phyloP scores from a whole-genome alignment of 1,140 invertebrate species.

The Eubasilissa regina region DNA sequence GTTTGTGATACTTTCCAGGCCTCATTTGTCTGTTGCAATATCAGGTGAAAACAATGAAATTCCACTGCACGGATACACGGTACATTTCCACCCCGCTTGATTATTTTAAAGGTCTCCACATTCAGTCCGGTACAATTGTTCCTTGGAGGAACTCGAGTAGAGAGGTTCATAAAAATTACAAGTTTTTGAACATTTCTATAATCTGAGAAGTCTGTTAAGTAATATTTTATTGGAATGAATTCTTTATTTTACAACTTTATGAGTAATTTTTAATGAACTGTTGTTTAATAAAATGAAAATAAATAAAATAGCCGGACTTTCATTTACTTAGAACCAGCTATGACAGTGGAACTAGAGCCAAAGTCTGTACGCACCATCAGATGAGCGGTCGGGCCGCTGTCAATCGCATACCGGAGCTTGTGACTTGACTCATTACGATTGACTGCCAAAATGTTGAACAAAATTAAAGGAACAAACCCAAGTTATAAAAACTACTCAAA shows the following conservation, averaged over 20 bases:
- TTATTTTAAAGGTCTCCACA: background rate
- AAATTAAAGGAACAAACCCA: too few species aligned
- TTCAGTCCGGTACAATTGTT: background rate
- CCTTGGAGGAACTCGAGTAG: background rate
- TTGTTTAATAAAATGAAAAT: constrained; percentile 23
- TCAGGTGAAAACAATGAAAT: too few species aligned
- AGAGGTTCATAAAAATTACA: background rate
- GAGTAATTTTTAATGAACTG: constrained; percentile 16
- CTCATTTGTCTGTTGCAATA: background rate
- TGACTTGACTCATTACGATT: too few species aligned
- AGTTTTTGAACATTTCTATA: background rate
- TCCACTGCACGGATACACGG: too few species aligned
- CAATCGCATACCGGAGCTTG: too few species aligned
- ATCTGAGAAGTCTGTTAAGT: background rate
- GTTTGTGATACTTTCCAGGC: background rate
- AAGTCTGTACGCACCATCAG: too few species aligned
- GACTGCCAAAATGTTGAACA: too few species aligned
- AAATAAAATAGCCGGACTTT: background rate
- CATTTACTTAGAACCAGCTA: background rate
- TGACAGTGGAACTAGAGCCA: too few species aligned
- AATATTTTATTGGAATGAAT: constrained; percentile 12
- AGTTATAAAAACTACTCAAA: too few species aligned
- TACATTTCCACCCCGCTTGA: background rate
- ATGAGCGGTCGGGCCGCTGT: too few species aligned
- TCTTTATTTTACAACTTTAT: background rate